These are phyloP conservation scores for Mormyrus hasselquistii DNA, from an alignment of 2,797 vertebrate genomes.

Conservation along the genomic window DNA sequence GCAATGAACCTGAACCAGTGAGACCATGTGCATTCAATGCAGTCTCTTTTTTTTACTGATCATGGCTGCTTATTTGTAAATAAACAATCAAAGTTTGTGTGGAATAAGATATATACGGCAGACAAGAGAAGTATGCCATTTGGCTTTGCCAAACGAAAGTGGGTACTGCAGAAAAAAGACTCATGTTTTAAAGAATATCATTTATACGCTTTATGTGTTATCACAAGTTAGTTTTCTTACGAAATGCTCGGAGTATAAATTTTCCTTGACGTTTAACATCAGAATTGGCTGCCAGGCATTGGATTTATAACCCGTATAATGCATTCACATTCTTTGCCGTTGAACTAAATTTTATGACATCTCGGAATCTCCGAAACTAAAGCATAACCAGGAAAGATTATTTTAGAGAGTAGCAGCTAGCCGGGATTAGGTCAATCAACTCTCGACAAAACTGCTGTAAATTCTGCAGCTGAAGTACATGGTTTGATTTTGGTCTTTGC, in stretches of 20 bases:
- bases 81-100: neutral
- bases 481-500: neutral
- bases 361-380: neutral
- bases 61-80: neutral
- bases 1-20: neutral
- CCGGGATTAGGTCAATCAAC: neutral
- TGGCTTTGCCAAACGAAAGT: neutral
- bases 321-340: neutral
- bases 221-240: neutral
- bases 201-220: neutral
- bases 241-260: neutral
- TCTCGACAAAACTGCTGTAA: neutral
- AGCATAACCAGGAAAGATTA: neutral
- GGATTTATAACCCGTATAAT: neutral
- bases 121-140: neutral
- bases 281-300: neutral
- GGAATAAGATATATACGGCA: neutral
- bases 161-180: neutral
- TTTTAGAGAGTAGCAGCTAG: neutral
- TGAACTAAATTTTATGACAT: neutral
- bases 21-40: neutral
- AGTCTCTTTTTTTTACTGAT: neutral
- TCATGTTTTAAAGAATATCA: neutral
- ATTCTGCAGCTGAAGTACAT: neutral
- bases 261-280: neutral